A percentile compares a stretch with the other conserved stretches of the same genome.
Evolutionary conservation across 2,888 invertebrate species (phyloP).

Genomic region (Adineta ricciae): DNA sequence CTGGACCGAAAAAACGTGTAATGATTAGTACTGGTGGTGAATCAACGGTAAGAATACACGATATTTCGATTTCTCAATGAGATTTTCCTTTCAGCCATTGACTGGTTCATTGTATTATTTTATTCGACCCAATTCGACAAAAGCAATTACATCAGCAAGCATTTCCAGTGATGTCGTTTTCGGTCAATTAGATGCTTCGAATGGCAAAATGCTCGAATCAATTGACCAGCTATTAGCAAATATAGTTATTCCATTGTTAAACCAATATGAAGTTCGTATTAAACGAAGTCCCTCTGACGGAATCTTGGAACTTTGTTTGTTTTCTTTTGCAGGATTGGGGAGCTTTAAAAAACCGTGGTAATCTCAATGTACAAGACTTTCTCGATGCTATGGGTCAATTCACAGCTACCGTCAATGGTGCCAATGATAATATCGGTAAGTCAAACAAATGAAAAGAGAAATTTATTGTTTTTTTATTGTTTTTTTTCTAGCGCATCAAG

Average conservation of each 20-base stretch:
- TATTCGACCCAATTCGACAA: constrained; percentile 42
- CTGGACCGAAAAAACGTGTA: neutral
- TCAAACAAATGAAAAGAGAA: too few species aligned
- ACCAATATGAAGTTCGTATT: constrained; percentile 44
- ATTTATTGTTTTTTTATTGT: too few species aligned
- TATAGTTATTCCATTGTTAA: constrained; percentile 73
- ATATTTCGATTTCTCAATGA: neutral
- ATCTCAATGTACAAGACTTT: constrained; percentile 46
- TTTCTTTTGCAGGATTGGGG: constrained; percentile 44
- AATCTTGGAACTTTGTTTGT: neutral
- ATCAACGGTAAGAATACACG: neutral
- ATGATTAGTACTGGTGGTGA: constrained; percentile 24
- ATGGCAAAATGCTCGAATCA: constrained; percentile 64
- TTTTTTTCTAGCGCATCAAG: constrained; percentile 45
- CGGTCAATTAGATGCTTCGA: constrained; percentile 56
- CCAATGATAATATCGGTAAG: constrained; percentile 44
- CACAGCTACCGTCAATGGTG: constrained; percentile 43
- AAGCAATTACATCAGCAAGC: constrained; percentile 43
- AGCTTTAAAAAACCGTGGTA: constrained; percentile 39
- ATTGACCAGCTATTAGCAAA: constrained; percentile 76
- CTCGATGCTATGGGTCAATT: constrained; percentile 48
- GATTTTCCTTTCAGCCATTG: constrained; percentile 38
- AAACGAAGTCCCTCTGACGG: neutral
- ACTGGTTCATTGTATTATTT: constrained; percentile 47
- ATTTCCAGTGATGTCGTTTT: constrained; percentile 48